These are phyloP conservation scores for Tinamus major DNA, from an alignment of 2,797 vertebrate species.

Conservation along the genomic window DNA sequence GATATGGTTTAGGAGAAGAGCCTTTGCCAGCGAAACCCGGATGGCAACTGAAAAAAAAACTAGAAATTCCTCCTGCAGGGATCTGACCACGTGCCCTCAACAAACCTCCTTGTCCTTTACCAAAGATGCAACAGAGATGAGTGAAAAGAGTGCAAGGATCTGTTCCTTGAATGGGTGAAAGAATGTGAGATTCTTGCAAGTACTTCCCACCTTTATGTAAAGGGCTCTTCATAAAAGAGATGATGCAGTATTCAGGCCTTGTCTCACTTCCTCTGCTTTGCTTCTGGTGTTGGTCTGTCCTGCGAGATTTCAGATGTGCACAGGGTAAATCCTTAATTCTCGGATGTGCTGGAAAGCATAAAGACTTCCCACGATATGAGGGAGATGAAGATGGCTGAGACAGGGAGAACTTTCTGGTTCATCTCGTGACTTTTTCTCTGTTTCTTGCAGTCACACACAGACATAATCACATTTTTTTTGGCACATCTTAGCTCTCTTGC, in stretches of 20 bases:
- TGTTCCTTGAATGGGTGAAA: neutral
- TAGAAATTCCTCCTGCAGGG: neutral
- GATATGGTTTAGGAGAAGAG: neutral
- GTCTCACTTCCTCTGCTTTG: neutral
- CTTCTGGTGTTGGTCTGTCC: neutral
- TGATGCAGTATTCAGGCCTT: neutral
- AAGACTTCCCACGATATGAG: neutral
- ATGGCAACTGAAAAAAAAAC: neutral
- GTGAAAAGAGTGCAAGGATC: neutral
- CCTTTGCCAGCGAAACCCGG: neutral
- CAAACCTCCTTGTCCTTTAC: neutral
- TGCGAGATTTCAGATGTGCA: neutral
- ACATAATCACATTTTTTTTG: neutral
- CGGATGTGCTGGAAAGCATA: neutral
- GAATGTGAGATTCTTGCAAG: neutral
- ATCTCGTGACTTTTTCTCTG: neutral
- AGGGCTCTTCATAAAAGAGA: neutral
- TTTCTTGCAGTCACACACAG: neutral
- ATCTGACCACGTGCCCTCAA: neutral
- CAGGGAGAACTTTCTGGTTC: neutral
- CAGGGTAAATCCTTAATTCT: neutral
- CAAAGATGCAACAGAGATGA: neutral
- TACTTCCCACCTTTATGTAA: neutral
- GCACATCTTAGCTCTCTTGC: neutral
- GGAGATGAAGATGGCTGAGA: neutral